Base-by-base conservation (phyloP, 1,140 invertebrate species). In the Bombus confusus region DNA sequence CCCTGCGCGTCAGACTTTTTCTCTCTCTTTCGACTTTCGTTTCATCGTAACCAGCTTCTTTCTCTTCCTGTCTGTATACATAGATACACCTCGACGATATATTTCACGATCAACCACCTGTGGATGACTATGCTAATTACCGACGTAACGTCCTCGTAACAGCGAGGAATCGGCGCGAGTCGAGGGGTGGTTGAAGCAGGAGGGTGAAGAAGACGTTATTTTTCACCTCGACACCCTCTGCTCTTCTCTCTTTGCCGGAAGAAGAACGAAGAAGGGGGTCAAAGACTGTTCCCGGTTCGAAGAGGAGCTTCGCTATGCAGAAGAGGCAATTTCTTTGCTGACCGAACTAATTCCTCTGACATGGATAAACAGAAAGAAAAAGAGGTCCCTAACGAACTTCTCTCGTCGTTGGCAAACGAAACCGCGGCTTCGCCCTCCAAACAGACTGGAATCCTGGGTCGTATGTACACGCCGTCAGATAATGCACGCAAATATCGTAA, bases 401-500 rank as follows among this genome's bases (percentile, higher is more conserved):
- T 69, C 37, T 37, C 59, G 10, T 59, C 73, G 31, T 73, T 64
- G 80, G n/a, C 79, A 87, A 87, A 88, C 90, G 80, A 85, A 86
- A 64, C 86, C 39, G 68, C 43, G 57, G 43, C 64, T 66, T 39
- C 37, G 64, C 62, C 52, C 76, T 78, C 62, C 77, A 80, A 69
- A 47, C 76, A 73, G 73, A 76, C 72, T 87, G 85, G 93, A 93
- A 94, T 94, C 92, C 87, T 90, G 78, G 83, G 79, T 80, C 77
- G 85, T 92, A 91, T 93, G 91, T 94, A 89, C 90, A 87, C 89
- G 78, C 77, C 57, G 77, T 68, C 90, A 93, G 94, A 95, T 95
- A 95, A 92, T 92, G 85, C 87, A 91, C 87, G 94, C 94, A 95
- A 95, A 95, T 95, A 95, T 95, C 93, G 91, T 95, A 95, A 95